Conservation (phyloP, 2,888 invertebrate species). For the Criorhina ranunculi region DNA sequence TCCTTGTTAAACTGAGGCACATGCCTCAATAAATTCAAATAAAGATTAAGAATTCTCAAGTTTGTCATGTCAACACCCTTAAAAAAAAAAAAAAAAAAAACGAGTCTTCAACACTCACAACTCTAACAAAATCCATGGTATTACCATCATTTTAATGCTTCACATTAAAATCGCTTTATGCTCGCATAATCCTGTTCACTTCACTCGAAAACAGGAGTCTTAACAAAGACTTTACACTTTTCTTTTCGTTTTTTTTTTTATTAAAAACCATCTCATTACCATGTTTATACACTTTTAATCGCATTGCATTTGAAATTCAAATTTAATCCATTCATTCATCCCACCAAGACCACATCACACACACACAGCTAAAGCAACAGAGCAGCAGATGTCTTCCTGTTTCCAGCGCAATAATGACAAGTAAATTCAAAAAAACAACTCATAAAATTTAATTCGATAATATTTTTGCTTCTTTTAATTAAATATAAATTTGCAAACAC, state of each 20-base stretch:
- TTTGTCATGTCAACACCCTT: too few species aligned
- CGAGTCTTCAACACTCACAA: too few species aligned
- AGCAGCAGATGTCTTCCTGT: slow-evolving; percentile 6
- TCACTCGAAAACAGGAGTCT: too few species aligned
- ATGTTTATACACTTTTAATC: slow-evolving; percentile 64
- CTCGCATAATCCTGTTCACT: too few species aligned
- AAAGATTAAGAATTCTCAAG: too few species aligned
- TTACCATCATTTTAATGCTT: too few species aligned
- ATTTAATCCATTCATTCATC: slow-evolving; percentile 26
- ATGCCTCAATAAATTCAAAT: too few species aligned
- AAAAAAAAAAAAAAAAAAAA: too few species aligned
- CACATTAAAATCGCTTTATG: too few species aligned
- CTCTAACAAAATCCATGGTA: too few species aligned
- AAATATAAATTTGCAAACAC: slow-evolving; percentile 43
- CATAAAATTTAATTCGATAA: slow-evolving; percentile 65
- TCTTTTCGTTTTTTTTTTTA: background rate
- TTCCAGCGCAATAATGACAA: slow-evolving; percentile 20
- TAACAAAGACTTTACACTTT: slow-evolving; percentile 26
- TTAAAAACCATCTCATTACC: slow-evolving; percentile 56
- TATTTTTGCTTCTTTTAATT: slow-evolving; percentile 51
- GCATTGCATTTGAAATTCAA: slow-evolving; percentile 52
- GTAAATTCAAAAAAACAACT: slow-evolving; percentile 39
- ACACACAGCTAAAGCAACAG: too few species aligned
- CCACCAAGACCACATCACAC: background rate
- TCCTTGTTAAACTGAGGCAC: too few species aligned